Evolutionary conservation across 2,797 vertebrate species (phyloP).

Genomic region (Dermochelys coriacea): DNA sequence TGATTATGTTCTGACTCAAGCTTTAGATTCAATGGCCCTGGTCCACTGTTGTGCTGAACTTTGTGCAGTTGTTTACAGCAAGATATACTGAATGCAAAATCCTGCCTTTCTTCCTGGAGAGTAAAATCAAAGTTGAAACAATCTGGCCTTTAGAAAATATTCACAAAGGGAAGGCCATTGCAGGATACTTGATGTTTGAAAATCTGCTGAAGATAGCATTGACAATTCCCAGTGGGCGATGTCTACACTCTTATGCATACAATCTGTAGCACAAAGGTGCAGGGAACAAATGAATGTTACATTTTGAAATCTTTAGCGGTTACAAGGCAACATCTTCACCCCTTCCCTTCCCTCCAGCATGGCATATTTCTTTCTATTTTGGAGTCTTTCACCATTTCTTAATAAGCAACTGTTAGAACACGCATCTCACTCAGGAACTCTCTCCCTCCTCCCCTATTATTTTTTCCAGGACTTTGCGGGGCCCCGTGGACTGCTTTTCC

Average conservation of each 20-base stretch:
- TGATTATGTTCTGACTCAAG: background rate
- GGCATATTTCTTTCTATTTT: background rate
- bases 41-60: background rate
- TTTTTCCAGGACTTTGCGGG: background rate
- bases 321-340: background rate
- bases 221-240: rapidly evolving
- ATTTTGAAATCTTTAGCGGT: background rate
- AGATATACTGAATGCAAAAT: background rate
- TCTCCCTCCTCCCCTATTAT: background rate
- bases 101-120: background rate
- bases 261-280: background rate
- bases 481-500: background rate
- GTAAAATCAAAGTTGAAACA: background rate
- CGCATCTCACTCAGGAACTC: too few species aligned
- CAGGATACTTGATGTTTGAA: background rate
- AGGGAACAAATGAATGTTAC: background rate
- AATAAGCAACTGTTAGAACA: background rate
- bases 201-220: background rate
- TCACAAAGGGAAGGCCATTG: background rate
- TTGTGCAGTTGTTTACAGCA: background rate
- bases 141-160: background rate
- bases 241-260: background rate
- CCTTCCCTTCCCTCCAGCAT: background rate
- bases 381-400: background rate
- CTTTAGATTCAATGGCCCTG: background rate